Evolutionary conservation across 2,113 vertebrate genomes (phyloP), one percentile per base, ranked within the genome.

Genomic region (Mystacornis crossleyi): DNA sequence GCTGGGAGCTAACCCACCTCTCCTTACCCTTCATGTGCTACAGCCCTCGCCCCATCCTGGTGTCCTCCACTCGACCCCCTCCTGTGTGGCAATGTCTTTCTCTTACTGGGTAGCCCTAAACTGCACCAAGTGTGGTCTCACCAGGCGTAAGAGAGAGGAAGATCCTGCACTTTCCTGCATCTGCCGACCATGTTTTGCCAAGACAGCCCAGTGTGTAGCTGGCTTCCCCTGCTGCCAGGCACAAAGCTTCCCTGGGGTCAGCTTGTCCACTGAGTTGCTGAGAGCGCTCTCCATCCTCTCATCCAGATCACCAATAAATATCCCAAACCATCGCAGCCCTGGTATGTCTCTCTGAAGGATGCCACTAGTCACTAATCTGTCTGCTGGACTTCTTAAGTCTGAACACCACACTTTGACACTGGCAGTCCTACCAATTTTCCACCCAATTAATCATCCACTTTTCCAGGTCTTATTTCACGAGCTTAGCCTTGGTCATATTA

Each of bases 161-260:
- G 8, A 71, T 50, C 1, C n/a, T n/a, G n/a, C 14, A 4, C 15
- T 33, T 65, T 47, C 36, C 54, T 29, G 8, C 50, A 54, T 29
- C 9, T 0, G 0, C 21, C 47, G 61, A 18, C 9, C 42, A n/a
- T 8, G 7, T 18, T 53, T 26, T 62, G n/a, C 20, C 25, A 28
- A 74, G 33, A 33, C 23, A 74, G 17, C 29, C 31, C 57, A 43
- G 38, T 2, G 1, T 18, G 19, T 20, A 65, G n/a, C 1, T 57
- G 28, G 24, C 25, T 53, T 92, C 34, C n/a, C 11, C 34, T 58
- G 38, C 24, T 71, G 18, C 28, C 47, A 75, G 16, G n/a, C 24
- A 58, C 24, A 40, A 23, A 12, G 13, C n/a, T 71, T 66, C 26
- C 21, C 7, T 9, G 6, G 10, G 18, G 4, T 48, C 33, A 81